These are phyloP conservation scores for Caenorhabditis japonica DNA, from an alignment of 2,888 invertebrate species.

Conservation along the genomic window DNA sequence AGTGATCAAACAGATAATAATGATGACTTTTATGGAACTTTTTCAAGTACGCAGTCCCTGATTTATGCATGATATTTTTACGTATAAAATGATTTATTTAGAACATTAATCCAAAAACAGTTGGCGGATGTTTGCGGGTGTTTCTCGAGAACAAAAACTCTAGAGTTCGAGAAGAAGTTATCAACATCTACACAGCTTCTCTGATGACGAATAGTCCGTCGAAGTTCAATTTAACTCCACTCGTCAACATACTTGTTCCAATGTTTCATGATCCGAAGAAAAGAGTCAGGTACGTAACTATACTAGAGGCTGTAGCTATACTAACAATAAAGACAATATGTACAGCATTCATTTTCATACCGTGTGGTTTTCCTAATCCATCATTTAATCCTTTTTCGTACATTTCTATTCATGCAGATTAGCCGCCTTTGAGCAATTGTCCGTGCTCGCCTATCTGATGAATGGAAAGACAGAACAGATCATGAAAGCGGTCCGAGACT, in stretches of 20 bases:
- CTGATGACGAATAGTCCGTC: conserved; percentile 86
- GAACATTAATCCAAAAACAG: conserved; percentile 79
- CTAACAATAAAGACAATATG: too few relatives aligned
- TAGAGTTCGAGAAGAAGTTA: conserved; percentile 83
- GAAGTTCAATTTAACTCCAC: conserved; percentile 82
- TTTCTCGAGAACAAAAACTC: conserved; percentile 79
- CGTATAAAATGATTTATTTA: conserved; percentile 10
- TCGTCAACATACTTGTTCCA: conserved; percentile 79
- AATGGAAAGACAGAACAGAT: conserved; percentile 82
- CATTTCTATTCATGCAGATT: conserved; percentile 69
- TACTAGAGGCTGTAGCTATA: too few relatives aligned
- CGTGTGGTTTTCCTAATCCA: neutral
- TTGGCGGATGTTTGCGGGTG: conserved; percentile 80
- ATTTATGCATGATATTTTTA: neutral
- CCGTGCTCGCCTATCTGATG: conserved; percentile 85
- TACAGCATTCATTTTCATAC: too few relatives aligned
- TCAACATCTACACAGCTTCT: conserved; percentile 85
- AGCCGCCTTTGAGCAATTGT: conserved; percentile 86
- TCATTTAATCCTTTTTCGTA: neutral
- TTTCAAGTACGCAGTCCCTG: conserved; percentile 78
- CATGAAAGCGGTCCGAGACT: conserved; percentile 79
- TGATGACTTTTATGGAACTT: conserved; percentile 79
- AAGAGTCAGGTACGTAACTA: conserved; percentile 82
- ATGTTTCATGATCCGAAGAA: conserved; percentile 82
- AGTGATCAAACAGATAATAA: conserved; percentile 79